Evolutionary conservation across 2,888 invertebrate species (phyloP), one percentile per base, ranked within the genome.

Genomic region (Anodontia alba): DNA sequence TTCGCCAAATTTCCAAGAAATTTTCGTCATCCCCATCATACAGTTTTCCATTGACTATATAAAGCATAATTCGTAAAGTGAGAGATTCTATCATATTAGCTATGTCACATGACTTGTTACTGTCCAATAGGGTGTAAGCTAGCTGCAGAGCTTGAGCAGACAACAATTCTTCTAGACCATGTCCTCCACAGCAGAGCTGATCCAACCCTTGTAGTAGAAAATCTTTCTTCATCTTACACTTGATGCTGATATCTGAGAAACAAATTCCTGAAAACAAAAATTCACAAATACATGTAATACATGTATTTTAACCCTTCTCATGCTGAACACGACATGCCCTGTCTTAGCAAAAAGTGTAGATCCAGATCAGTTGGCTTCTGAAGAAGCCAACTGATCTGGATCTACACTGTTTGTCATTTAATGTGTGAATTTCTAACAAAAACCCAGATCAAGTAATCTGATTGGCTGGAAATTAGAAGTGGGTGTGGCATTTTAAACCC

Each of bases 51-150:
- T 90, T 91, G 10, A 90, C 86, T 15, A 92, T 31, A 26, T 77
- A 80, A 29, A 90, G 77, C 81, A 89, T 88, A 8, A 91, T 87
- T 67, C 91, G 88, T 10, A 92, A 80, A 78, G 88, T 86, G 10
- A 89, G 88, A 26, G 90, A 80, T 69, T 90, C 84, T 8, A 92
- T 80, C 3, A 84, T 68, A n/a, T 76, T 79, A 7, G 75, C 57
- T 0, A 89, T 86, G 72, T 90, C 87, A 71, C 89, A 87, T 10
- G 88, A 80, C 29, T 72, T 78, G 12, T 79, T 51, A 26, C 86
- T 75, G 8, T 86, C 84, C 7, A 89, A 38, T 51, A 91, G 78
- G 54, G 77, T 76, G 49, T 86, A 84, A 42, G 88, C 73, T 0
- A 90, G 71, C 66, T 86, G 87, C 3, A 89, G 78, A 17, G 89